phyloP scores from a whole-genome alignment of 2,888 invertebrate species.

The Caenorhabditis parvicauda region DNA sequence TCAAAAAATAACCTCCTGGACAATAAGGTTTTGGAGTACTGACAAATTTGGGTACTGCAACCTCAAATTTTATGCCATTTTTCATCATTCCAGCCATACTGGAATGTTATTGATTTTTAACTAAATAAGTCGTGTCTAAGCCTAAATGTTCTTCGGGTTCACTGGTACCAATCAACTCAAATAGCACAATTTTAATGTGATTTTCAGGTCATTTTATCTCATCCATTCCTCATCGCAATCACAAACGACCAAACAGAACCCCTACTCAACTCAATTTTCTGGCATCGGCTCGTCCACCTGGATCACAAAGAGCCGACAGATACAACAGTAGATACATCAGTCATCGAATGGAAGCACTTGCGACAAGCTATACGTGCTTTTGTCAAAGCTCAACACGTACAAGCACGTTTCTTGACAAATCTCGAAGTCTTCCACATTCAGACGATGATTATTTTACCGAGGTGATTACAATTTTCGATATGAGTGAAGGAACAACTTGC shows the following conservation, averaged over 20 bases:
- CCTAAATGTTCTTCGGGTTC: background rate
- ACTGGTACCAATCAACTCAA: background rate
- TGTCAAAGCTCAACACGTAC: constrained; percentile 37
- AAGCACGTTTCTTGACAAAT: constrained; percentile 30
- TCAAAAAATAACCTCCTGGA: too few relatives aligned
- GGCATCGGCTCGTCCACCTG: constrained; percentile 39
- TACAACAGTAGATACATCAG: background rate
- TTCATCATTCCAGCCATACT: too few relatives aligned
- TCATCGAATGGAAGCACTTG: constrained; percentile 23
- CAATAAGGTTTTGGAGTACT: too few relatives aligned
- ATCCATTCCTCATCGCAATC: constrained; percentile 50
- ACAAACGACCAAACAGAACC: constrained; percentile 53
- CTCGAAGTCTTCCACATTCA: constrained; percentile 43
- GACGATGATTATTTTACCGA: constrained; percentile 41
- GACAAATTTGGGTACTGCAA: too few relatives aligned
- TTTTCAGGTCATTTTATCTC: constrained; percentile 33
- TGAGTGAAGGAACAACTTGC: background rate
- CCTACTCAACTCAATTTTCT: constrained; percentile 46
- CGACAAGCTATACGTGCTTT: constrained; percentile 33
- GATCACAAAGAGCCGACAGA: constrained; percentile 24
- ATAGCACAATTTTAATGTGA: background rate
- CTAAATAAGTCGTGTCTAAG: constrained; percentile 1
- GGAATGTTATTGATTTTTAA: too few relatives aligned
- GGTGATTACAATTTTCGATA: constrained; percentile 16
- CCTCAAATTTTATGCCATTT: too few relatives aligned